A percentile compares a stretch with the other conserved stretches of the same genome.
These are phyloP conservation scores for Autographa gamma DNA, from an alignment of 2,888 invertebrate genomes.

Conservation along the genomic window DNA sequence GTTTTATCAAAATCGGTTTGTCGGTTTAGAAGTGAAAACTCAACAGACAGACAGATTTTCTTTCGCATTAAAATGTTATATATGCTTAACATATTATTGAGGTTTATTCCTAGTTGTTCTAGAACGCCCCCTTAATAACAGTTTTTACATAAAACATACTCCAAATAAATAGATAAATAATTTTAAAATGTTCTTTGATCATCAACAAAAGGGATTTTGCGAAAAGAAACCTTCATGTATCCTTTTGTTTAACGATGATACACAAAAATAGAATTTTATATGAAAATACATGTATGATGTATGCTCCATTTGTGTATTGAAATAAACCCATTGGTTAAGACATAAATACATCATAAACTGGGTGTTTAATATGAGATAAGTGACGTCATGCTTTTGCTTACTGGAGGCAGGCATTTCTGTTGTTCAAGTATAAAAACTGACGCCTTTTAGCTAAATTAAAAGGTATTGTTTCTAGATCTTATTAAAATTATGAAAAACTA, in stretches of 20 bases:
- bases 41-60: too few species aligned
- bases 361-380: not conserved
- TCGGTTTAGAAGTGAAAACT: too few species aligned
- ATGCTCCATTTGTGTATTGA: not conserved
- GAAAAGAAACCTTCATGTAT: not conserved
- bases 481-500: not conserved
- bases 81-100: too few species aligned
- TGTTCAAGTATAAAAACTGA: not conserved
- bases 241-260: not conserved
- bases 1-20: too few species aligned
- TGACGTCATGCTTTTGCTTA: not conserved
- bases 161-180: not conserved
- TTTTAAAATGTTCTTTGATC: not conserved
- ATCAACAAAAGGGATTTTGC: not conserved
- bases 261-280: not conserved
- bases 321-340: constrained; percentile 3
- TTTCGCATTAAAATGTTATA: too few species aligned
- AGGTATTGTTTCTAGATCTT: not conserved
- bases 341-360: not conserved
- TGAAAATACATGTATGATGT: constrained; percentile 7
- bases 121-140: too few species aligned
- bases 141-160: too few species aligned
- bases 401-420: not conserved
- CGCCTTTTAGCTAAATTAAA: not conserved
- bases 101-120: too few species aligned